Evolutionary conservation across 1,140 invertebrate species (phyloP).

Genomic region (Aradophagus sp.): DNA sequence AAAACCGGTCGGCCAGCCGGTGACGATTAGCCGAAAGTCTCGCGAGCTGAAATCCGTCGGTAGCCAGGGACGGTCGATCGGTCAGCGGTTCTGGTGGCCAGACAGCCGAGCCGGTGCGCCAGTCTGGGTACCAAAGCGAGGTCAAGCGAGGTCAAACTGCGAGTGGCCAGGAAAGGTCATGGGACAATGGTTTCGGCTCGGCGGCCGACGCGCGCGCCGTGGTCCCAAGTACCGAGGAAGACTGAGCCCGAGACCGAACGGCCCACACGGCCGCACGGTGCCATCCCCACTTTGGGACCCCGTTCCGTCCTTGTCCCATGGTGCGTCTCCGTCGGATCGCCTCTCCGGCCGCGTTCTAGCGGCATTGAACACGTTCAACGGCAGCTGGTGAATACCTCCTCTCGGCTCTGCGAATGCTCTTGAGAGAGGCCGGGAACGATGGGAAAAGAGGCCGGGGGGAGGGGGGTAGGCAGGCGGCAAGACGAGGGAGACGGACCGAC

Average conservation of each 20-base stretch:
- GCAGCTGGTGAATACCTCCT: slow-evolving; percentile 74
- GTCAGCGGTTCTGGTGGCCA: too few species aligned
- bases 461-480: slow-evolving; percentile 5
- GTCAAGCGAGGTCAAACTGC: not conserved
- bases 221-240: slow-evolving; percentile 13
- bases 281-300: slow-evolving; percentile 56
- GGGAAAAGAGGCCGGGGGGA: not conserved
- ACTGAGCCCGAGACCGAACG: slow-evolving; percentile 47
- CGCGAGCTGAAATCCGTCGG: too few species aligned
- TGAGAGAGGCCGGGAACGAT: slow-evolving; percentile 7
- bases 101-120: too few species aligned
- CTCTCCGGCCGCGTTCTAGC: slow-evolving; percentile 66
- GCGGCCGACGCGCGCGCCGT: slow-evolving; percentile 11
- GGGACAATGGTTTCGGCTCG: slow-evolving; percentile 4
- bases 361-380: slow-evolving; percentile 74
- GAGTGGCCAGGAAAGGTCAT: too few species aligned
- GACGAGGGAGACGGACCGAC: slow-evolving; percentile 16
- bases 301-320: slow-evolving; percentile 29
- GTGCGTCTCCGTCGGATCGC: slow-evolving; percentile 3
- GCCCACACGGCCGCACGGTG: slow-evolving; percentile 59
- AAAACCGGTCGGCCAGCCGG: too few species aligned
- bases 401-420: slow-evolving; percentile 38
- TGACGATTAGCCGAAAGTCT: too few species aligned
- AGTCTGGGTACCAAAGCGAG: not conserved
- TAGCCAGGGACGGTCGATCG: too few species aligned